Conservation (phyloP, 1,140 invertebrate genomes). For the Muscidifurax raptorellus region DNA sequence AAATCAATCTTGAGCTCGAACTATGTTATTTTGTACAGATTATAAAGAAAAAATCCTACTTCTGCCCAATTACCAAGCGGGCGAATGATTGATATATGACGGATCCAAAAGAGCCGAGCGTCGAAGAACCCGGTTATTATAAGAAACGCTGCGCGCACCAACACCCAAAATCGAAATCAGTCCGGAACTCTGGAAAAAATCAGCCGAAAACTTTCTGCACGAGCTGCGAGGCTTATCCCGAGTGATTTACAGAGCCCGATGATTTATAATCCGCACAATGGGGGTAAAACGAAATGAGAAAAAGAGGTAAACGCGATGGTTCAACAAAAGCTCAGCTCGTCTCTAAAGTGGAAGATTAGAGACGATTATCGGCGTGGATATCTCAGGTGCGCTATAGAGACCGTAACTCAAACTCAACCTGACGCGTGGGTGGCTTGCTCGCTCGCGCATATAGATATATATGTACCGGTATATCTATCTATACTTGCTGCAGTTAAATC, state of each 20-base stretch:
- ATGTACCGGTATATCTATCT: too few relatives aligned
- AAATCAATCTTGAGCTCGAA: background rate
- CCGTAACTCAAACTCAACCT: conserved; percentile 65
- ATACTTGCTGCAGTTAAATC: conserved; percentile 1
- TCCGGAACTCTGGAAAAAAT: conserved; percentile 21
- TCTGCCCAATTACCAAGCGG: background rate
- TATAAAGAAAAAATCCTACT: conserved; percentile 16
- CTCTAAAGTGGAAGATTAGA: conserved; percentile 75
- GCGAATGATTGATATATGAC: conserved; percentile 45
- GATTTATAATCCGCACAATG: conserved; percentile 67
- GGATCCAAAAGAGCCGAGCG: background rate
- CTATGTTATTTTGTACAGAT: background rate
- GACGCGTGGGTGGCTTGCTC: conserved; percentile 69
- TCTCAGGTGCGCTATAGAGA: conserved; percentile 63
- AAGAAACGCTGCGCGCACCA: background rate
- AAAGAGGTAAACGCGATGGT: conserved; percentile 55
- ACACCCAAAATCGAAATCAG: conserved; percentile 37
- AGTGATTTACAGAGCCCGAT: conserved; percentile 68
- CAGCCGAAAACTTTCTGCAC: conserved; percentile 59
- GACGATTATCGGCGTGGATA: conserved; percentile 70
- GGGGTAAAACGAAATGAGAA: background rate
- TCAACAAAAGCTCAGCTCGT: conserved; percentile 56
- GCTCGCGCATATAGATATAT: too few relatives aligned
- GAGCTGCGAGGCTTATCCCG: conserved; percentile 51
- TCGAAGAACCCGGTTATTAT: conserved; percentile 25